Conservation (phyloP, 2,113 vertebrate species). For the Baryphthengus martii region DNA sequence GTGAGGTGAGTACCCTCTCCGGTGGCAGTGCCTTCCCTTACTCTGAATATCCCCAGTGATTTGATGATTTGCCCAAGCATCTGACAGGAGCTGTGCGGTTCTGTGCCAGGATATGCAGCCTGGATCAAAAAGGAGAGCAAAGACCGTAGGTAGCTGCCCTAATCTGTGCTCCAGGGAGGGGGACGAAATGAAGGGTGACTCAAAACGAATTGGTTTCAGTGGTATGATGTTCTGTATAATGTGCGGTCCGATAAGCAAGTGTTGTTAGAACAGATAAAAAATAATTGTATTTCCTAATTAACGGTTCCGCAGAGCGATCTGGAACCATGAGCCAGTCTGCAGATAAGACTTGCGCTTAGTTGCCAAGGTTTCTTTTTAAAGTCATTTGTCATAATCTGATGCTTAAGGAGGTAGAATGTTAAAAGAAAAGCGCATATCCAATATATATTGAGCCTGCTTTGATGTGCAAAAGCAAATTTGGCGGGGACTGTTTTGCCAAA, state of each 20-base stretch:
- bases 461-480: background rate
- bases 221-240: background rate
- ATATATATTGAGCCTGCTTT: background rate
- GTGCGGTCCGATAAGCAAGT: background rate
- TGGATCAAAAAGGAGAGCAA: background rate
- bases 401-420: background rate
- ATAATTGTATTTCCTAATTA: background rate
- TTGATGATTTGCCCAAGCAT: background rate
- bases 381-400: background rate
- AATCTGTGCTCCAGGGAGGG: background rate
- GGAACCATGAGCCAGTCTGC: background rate
- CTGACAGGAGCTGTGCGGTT: background rate
- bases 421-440: background rate
- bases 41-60: background rate
- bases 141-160: background rate
- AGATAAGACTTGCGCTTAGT: background rate
- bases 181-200: background rate
- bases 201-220: background rate
- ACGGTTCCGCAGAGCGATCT: background rate
- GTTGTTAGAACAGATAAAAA: background rate
- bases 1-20: background rate
- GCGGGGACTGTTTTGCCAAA: background rate
- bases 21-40: background rate
- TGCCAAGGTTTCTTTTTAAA: background rate
- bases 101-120: background rate